Conservation (phyloP, 2,797 vertebrate species). For the Serranus cabrilla region DNA sequence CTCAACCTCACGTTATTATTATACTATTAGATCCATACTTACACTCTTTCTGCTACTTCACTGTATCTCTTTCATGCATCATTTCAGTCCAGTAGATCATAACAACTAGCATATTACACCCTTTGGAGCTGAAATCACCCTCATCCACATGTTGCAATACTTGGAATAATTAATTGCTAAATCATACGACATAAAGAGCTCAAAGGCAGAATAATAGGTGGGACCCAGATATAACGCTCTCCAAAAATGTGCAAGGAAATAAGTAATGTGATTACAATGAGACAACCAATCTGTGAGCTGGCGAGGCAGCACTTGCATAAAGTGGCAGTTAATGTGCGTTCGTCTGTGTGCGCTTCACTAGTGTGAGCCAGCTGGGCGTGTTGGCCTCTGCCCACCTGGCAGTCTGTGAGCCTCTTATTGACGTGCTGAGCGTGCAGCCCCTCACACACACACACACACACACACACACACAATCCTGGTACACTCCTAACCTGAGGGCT, state of each 20-base stretch:
- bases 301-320: constrained; percentile 1
- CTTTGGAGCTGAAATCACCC: constrained; percentile 3
- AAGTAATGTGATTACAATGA: constrained; percentile 26
- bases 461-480: neutral
- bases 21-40: neutral
- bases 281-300: constrained; percentile 11
- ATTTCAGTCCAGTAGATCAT: constrained; percentile 17
- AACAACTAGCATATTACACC: neutral
- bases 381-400: constrained; percentile 15
- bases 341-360: neutral
- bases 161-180: constrained; percentile 8
- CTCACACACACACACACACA: neutral
- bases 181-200: constrained; percentile 12
- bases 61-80: constrained; percentile 8
- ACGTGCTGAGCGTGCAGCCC: neutral
- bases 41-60: constrained; percentile 4
- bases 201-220: constrained; percentile 16
- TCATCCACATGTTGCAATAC: constrained; percentile 6
- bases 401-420: neutral
- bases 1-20: neutral
- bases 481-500: neutral
- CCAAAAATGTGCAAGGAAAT: neutral
- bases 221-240: neutral
- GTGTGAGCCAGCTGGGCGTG: neutral
- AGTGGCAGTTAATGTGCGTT: constrained; percentile 1